Evolutionary conservation across 2,888 invertebrate genomes (phyloP).

Genomic region (Archaeoteleia sp.): DNA sequence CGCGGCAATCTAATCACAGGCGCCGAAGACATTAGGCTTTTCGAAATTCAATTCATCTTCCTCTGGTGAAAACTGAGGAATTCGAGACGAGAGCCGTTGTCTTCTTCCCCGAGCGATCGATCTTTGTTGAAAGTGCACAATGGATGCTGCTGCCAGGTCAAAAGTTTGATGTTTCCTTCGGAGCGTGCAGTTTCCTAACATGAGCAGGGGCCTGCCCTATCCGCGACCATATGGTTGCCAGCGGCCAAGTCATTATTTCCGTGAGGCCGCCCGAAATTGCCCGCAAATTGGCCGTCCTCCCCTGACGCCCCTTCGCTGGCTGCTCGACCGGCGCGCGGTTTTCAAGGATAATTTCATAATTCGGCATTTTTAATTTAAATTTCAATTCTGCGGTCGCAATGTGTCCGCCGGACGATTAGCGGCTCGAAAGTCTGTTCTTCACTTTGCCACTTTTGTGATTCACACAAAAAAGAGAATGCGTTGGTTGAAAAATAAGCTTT

Average conservation of each 20-base stretch:
- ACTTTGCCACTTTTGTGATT: constrained; percentile 23
- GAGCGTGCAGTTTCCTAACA: constrained; percentile 27
- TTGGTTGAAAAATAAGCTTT: no score
- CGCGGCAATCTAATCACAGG: no score
- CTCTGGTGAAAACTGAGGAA: constrained; percentile 37
- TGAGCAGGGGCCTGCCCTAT: constrained; percentile 12
- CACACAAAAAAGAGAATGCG: no score
- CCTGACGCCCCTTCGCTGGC: constrained; percentile 6
- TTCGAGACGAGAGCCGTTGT: constrained; percentile 32
- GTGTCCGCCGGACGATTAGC: constrained; percentile 39
- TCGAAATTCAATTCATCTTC: constrained; percentile 37
- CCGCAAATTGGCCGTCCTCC: constrained; percentile 68
- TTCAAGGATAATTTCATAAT: constrained; percentile 69
- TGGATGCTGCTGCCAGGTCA: constrained; percentile 30
- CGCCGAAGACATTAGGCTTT: no score
- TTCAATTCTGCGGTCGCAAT: constrained; percentile 65
- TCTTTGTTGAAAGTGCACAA: constrained; percentile 50
- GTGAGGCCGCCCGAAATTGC: constrained; percentile 66
- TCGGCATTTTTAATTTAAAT: constrained; percentile 73
- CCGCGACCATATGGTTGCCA: constrained; percentile 73
- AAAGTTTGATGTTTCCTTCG: constrained; percentile 38
- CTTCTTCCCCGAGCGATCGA: constrained; percentile 50
- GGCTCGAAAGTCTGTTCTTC: constrained; percentile 22
- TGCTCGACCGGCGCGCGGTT: constrained; percentile 39
- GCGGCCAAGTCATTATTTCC: constrained; percentile 70